phyloP scores from a whole-genome alignment of 1,140 invertebrate species.

The Meteorus sp. region DNA sequence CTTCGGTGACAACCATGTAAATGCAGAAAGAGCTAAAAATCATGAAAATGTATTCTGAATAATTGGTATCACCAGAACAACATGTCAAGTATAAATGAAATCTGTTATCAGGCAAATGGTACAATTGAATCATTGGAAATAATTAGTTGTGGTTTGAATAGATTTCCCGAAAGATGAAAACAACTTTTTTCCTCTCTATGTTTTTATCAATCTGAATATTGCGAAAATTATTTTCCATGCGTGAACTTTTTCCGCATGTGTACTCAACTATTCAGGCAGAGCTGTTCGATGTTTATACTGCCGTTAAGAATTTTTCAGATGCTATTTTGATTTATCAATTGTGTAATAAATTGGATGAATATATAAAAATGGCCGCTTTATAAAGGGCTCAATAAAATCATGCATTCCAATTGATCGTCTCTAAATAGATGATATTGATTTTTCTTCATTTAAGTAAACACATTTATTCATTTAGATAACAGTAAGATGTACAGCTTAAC shows the following conservation, averaged over 20 bases:
- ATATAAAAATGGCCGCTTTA: constrained; percentile 33
- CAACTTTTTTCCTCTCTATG: background rate
- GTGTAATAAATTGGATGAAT: constrained; percentile 24
- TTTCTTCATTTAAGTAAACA: constrained; percentile 25
- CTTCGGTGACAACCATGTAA: background rate
- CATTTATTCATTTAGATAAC: constrained; percentile 24
- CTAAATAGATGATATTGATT: constrained; percentile 36
- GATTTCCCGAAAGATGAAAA: background rate
- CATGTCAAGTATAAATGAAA: background rate
- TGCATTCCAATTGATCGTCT: constrained; percentile 52
- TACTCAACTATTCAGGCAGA: background rate
- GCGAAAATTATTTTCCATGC: background rate
- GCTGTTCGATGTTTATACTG: background rate
- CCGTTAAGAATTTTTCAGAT: background rate
- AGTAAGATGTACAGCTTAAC: background rate
- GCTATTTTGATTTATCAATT: constrained; percentile 2
- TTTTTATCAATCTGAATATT: background rate
- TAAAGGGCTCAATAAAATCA: constrained; percentile 49
- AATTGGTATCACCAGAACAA: constrained; percentile 26
- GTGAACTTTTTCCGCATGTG: background rate
- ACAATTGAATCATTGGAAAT: background rate
- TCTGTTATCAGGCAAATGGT: background rate
- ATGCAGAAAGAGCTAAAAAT: constrained; percentile 13
- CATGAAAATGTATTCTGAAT: constrained; percentile 36
- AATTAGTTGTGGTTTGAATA: background rate